A percentile compares a stretch with the other conserved stretches of the same genome.
These are phyloP conservation scores for Scaptomyza hsui DNA, from an alignment of 1,140 invertebrate species.

Conservation along the genomic window DNA sequence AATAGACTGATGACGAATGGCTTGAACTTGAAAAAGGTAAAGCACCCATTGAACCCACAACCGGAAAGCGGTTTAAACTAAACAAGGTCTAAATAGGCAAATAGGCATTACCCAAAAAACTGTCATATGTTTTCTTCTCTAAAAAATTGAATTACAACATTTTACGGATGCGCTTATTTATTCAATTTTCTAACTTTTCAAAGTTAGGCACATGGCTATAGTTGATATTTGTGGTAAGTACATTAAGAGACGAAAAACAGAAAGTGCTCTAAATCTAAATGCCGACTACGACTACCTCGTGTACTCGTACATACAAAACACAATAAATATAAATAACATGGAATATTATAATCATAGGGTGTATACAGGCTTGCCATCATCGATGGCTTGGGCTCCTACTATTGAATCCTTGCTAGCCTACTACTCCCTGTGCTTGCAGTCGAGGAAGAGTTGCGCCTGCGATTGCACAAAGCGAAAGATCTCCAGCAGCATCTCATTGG, in stretches of 20 bases:
- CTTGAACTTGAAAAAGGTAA: slow-evolving; percentile 71
- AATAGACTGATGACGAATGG: slow-evolving; percentile 19
- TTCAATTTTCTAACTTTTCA: slow-evolving; percentile 35
- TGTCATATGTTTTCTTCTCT: too few relatives aligned
- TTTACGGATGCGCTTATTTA: slow-evolving; percentile 72
- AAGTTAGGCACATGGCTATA: slow-evolving; percentile 28
- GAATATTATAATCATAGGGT: slow-evolving; percentile 30
- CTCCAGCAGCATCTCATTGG: slow-evolving; percentile 79
- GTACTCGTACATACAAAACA: slow-evolving; percentile 56
- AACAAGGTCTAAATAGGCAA: slow-evolving; percentile 14
- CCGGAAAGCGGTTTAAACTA: slow-evolving; percentile 14
- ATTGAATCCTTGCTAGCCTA: slow-evolving; percentile 2
- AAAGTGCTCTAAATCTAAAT: slow-evolving; percentile 76
- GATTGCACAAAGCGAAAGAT: slow-evolving; percentile 80
- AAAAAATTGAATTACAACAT: background rate
- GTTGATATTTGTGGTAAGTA: background rate
- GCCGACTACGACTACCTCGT: slow-evolving; percentile 81
- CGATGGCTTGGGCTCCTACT: too few relatives aligned
- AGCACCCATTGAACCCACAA: slow-evolving; percentile 31
- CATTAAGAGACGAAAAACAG: slow-evolving; percentile 44
- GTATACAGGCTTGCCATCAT: background rate
- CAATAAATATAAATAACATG: slow-evolving; percentile 21
- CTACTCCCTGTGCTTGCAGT: slow-evolving; percentile 81
- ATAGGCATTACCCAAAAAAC: too few relatives aligned
- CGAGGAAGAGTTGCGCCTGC: slow-evolving; percentile 76